phyloP scores from a whole-genome alignment of 2,113 vertebrate genomes.

The Austrofundulus limnaeus region DNA sequence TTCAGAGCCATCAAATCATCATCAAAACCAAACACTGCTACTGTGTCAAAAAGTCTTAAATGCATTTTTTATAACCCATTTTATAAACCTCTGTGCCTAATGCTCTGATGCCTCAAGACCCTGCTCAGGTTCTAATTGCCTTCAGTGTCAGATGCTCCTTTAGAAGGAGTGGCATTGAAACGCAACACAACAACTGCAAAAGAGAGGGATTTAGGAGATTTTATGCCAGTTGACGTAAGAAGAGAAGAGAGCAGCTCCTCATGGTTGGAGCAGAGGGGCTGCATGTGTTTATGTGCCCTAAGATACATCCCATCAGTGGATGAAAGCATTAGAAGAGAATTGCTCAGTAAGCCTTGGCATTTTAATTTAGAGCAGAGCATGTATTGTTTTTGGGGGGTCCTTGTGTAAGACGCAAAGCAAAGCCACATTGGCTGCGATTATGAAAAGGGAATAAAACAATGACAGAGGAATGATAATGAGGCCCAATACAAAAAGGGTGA shows the following conservation, averaged over 20 bases:
- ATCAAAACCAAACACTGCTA: not conserved
- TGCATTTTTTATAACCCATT: constrained; percentile 20
- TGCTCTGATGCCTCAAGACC: constrained; percentile 58
- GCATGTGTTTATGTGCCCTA: constrained; percentile 55
- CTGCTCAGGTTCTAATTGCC: constrained; percentile 68
- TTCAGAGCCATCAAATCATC: constrained; percentile 32
- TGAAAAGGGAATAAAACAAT: constrained; percentile 17
- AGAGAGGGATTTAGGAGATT: constrained; percentile 73
- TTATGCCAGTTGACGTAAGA: constrained; percentile 72
- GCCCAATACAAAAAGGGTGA: constrained; percentile 44
- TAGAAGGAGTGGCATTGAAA: constrained; percentile 65
- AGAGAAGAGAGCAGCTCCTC: constrained; percentile 58
- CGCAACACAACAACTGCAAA: constrained; percentile 82
- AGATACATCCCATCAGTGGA: constrained; percentile 63
- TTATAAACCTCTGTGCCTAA: constrained; percentile 67
- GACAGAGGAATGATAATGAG: constrained; percentile 13
- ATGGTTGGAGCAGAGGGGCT: constrained; percentile 29
- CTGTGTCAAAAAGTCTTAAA: constrained; percentile 6
- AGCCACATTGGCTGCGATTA: constrained; percentile 40
- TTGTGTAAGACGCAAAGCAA: constrained; percentile 27
- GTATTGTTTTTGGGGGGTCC: constrained; percentile 29
- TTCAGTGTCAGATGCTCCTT: constrained; percentile 81
- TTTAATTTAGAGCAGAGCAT: constrained; percentile 75
- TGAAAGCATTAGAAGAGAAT: constrained; percentile 79
- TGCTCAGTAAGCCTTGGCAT: constrained; percentile 75